Conservation (phyloP, 2,113 vertebrate species). For the Nipponia nippon region DNA sequence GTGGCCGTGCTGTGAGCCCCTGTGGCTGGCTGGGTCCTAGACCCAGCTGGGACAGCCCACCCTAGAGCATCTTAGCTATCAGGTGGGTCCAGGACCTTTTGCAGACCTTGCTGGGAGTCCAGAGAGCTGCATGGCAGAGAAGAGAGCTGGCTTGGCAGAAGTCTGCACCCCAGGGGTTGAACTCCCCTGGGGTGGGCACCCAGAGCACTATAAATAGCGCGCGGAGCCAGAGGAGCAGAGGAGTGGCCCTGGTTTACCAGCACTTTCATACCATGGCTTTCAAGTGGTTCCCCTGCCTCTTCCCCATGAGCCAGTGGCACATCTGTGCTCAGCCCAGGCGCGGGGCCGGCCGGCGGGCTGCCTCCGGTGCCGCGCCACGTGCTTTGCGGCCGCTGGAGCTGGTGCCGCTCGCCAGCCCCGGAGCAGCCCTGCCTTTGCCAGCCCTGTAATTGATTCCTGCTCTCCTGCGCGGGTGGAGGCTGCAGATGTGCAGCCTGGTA, state of each 20-base stretch:
- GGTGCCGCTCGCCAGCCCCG: not conserved
- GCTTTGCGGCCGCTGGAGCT: not conserved
- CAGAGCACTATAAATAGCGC: slow-evolving; percentile 67
- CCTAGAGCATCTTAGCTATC: not conserved
- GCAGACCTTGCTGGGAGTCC: not conserved
- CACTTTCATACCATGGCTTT: slow-evolving; percentile 69
- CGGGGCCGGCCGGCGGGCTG: not conserved
- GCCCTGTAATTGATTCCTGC: slow-evolving; percentile 43
- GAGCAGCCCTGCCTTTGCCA: not conserved
- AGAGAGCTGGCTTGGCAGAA: slow-evolving; percentile 41
- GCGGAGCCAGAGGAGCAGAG: slow-evolving; percentile 41
- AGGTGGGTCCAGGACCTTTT: not conserved
- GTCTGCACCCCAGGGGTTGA: slow-evolving; percentile 55
- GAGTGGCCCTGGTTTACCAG: slow-evolving; percentile 71
- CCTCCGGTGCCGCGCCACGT: not conserved
- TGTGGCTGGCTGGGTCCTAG: not conserved
- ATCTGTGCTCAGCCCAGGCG: slow-evolving; percentile 16
- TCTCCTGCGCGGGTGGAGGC: not conserved
- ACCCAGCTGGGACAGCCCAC: not conserved
- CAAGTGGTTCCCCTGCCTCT: slow-evolving; percentile 74
- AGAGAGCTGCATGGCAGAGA: not conserved
- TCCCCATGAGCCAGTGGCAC: slow-evolving; percentile 68
- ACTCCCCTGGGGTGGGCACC: slow-evolving; percentile 71
- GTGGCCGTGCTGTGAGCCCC: fast-evolving
- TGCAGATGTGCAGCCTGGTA: not conserved